Percentiles rank a stretch among this genome's conserved stretches.
These are phyloP conservation scores for Myotis pilosus DNA, from an alignment of 2,797 vertebrate genomes.

Conservation along the genomic window DNA sequence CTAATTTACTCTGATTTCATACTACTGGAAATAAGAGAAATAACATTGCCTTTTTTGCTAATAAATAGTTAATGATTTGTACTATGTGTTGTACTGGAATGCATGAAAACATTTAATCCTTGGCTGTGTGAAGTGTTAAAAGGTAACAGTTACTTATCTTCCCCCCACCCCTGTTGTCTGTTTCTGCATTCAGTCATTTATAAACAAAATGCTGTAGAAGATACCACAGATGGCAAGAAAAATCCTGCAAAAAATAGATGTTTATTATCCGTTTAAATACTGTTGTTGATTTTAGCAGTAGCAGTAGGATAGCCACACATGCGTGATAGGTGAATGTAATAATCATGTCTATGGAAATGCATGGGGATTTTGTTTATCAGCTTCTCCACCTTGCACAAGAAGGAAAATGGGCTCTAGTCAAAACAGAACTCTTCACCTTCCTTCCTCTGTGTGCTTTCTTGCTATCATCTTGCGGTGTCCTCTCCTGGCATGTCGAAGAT, in stretches of 20 bases:
- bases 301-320: neutral
- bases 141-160: neutral
- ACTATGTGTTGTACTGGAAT: neutral
- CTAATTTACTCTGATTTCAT: neutral
- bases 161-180: neutral
- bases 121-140: neutral
- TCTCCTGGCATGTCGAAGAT: neutral
- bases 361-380: neutral
- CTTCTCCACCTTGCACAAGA: neutral
- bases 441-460: neutral
- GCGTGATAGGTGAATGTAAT: neutral
- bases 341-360: neutral
- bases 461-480: neutral
- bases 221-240: neutral
- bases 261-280: neutral
- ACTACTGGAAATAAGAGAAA: neutral
- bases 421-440: neutral
- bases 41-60: neutral
- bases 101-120: neutral
- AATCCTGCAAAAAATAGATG: neutral
- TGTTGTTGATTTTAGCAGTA: neutral
- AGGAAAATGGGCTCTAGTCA: neutral
- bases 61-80: neutral
- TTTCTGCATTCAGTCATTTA: neutral
- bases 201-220: neutral